Base-by-base conservation (phyloP, 2,888 invertebrate genomes). In the Cataglyphis cursor region DNA sequence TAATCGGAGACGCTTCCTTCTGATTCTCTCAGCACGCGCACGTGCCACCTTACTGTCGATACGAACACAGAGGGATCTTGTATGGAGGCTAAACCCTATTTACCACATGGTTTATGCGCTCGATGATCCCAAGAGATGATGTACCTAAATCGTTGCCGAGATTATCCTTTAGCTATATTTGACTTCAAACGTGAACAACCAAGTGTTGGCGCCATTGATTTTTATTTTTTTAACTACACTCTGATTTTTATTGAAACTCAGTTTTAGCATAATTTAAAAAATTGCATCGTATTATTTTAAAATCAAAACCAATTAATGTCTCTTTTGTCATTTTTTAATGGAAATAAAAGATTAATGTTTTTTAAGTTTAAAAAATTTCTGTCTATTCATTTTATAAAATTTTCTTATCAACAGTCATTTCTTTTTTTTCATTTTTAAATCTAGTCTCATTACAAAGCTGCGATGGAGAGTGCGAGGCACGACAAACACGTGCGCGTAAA, bases 31-130 rank as follows among this genome's bases (percentile, higher is more conserved):
- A 74, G 84, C 81, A 80, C 76, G 44, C 65, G 82, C 87, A 73
- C 87, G 84, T 83, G 82, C 73, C 74, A 70, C 64, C 44, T 83
- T 82, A 81, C 76, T 18, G 31, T 51, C 78, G 82, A 84, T 75
- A 64, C 61, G 65, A 83, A 83, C 51, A 70, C 18, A 31, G 81
- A 8, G 41, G 72, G 54, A n/a, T 35, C 35, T 57, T 61, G 82
- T 75, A 70, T 65, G 31, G 70, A 61, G 81, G 70, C 72, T 87
- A 66, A 83, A 81, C 80, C 84, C 80, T 64, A 75, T 87, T 51
- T 87, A 83, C 83, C 76, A 82, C 65, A 81, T 88, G 89, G 85
- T 87, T 89, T 87, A 87, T 82, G 83, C 86, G 61, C 81, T 44
- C 28, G 68, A 54, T 70, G 87, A 48, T 35, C 61, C 80, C 83